phyloP scores from a whole-genome alignment of 2,113 vertebrate species.

The Dascyllus trimaculatus region DNA sequence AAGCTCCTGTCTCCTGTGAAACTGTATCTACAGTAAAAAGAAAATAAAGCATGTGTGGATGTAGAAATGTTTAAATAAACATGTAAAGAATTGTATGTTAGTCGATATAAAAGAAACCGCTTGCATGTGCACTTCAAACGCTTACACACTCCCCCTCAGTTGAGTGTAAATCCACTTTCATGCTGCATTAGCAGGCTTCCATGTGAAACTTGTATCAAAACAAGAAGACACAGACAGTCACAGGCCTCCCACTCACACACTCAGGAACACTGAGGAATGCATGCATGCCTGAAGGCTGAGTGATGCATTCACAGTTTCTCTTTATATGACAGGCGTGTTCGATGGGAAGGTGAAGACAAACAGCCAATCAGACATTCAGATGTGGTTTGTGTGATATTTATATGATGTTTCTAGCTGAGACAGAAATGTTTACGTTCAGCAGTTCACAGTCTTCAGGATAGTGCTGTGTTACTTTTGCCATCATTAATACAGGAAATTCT shows the following conservation, averaged over 20 bases:
- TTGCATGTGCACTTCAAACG: slow-evolving; percentile 23
- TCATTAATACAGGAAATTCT: too few relatives aligned
- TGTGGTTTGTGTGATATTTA: neutral
- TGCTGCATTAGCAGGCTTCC: slow-evolving; percentile 42
- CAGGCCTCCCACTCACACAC: slow-evolving; percentile 48
- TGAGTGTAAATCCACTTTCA: slow-evolving; percentile 67
- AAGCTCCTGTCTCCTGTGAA: neutral
- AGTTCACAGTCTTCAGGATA: too few relatives aligned
- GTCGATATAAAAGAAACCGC: neutral
- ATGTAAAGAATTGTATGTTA: neutral
- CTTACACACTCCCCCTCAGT: slow-evolving; percentile 24
- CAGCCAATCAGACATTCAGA: neutral
- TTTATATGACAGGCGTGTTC: slow-evolving; percentile 19
- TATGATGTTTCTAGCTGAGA: neutral
- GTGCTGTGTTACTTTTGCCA: too few relatives aligned
- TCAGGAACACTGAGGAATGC: slow-evolving; percentile 26
- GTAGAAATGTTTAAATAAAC: neutral
- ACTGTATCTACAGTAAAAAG: neutral
- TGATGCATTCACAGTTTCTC: slow-evolving; percentile 4
- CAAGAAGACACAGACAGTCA: slow-evolving; percentile 45
- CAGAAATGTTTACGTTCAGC: neutral
- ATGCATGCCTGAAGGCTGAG: neutral
- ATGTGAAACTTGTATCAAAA: slow-evolving; percentile 57
- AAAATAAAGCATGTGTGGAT: neutral
- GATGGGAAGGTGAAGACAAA: neutral